These are phyloP conservation scores for Ochropleura leucogaster DNA, from an alignment of 2,888 invertebrate genomes.

Conservation along the genomic window DNA sequence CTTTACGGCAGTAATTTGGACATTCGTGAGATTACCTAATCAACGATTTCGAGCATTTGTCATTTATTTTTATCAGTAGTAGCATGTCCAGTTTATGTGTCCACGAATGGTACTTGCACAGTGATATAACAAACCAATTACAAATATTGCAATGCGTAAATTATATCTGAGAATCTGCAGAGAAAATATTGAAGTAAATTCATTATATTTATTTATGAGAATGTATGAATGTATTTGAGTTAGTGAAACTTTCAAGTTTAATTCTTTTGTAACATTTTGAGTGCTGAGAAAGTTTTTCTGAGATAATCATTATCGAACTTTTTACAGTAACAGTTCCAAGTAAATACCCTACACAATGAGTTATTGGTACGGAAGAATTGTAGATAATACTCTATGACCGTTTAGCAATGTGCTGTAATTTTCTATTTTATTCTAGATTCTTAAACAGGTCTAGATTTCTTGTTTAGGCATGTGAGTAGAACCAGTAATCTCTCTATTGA, in stretches of 20 bases:
- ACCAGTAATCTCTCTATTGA: constrained; percentile 66
- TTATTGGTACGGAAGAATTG: neutral
- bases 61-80: constrained; percentile 9
- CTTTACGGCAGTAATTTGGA: constrained; percentile 47
- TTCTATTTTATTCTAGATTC: constrained; percentile 70
- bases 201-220: neutral
- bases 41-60: constrained; percentile 11
- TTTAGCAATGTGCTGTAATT: constrained; percentile 39
- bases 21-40: constrained; percentile 54
- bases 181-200: constrained; percentile 7
- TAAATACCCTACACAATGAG: neutral
- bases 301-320: neutral
- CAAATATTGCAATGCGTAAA: neutral
- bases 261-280: constrained; percentile 2
- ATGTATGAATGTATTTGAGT: constrained; percentile 5
- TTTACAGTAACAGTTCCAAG: neutral
- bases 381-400: neutral
- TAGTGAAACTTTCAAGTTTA: constrained; percentile 2
- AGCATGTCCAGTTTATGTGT: constrained; percentile 9
- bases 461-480: constrained; percentile 64
- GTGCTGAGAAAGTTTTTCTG: constrained; percentile 21
- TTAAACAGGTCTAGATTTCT: constrained; percentile 72
- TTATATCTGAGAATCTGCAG: neutral
- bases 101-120: constrained; percentile 3
- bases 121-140: constrained; percentile 12